These are phyloP conservation scores for Drusus annulatus DNA, from an alignment of 1,140 invertebrate genomes.

Conservation along the genomic window DNA sequence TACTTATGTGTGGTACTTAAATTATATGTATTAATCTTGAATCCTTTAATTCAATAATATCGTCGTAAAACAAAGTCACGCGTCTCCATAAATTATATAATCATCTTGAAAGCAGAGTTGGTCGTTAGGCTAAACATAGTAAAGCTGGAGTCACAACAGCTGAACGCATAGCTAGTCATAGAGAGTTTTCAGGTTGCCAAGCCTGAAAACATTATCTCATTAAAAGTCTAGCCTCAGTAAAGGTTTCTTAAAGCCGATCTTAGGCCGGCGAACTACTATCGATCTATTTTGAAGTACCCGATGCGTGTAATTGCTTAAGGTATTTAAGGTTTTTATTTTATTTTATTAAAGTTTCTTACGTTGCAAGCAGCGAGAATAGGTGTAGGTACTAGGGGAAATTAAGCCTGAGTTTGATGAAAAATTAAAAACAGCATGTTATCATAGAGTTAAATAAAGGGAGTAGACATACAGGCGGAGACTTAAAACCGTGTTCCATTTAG, in stretches of 20 bases:
- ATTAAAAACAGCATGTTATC: neutral
- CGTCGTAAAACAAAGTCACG: neutral
- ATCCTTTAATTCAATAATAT: neutral
- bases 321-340: neutral
- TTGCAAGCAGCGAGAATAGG: neutral
- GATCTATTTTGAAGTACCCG: conserved; percentile 56
- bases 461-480: too few species aligned
- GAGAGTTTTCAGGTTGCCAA: neutral
- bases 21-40: neutral
- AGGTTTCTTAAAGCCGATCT: conserved; percentile 20
- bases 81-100: neutral
- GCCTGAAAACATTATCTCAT: conserved; percentile 29
- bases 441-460: too few species aligned
- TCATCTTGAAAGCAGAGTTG: neutral
- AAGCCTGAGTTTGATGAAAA: neutral
- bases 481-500: too few species aligned
- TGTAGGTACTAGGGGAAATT: neutral
- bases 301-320: conserved; percentile 51
- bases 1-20: too few species aligned
- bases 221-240: conserved; percentile 32
- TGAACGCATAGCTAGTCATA: too few species aligned
- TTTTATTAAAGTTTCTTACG: neutral
- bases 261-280: conserved; percentile 50
- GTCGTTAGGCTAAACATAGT: neutral
- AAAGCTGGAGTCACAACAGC: neutral